These are phyloP conservation scores for Etia nguti DNA, from an alignment of 2,113 vertebrate genomes.

Conservation along the genomic window DNA sequence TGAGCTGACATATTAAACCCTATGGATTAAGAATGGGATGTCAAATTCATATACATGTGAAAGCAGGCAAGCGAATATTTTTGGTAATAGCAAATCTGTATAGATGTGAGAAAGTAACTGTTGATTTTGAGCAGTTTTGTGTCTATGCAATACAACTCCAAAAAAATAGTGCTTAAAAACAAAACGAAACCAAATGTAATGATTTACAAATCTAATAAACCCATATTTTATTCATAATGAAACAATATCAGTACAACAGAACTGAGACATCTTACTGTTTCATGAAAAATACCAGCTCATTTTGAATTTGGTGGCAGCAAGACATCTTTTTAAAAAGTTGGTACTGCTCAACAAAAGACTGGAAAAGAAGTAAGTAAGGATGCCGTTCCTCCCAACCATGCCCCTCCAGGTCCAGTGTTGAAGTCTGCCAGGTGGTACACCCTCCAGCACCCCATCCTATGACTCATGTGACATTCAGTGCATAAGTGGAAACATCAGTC, in stretches of 20 bases:
- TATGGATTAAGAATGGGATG: not conserved
- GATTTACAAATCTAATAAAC: not conserved
- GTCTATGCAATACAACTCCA: rapidly evolving
- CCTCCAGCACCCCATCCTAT: rapidly evolving
- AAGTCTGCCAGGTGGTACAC: not conserved
- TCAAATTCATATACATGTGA: not conserved
- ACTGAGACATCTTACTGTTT: not conserved
- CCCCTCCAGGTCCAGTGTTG: not conserved
- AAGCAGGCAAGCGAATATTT: not conserved
- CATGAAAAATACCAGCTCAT: not conserved
- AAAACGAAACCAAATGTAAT: not conserved
- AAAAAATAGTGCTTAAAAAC: not conserved
- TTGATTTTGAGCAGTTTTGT: not conserved
- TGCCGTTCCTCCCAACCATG: not conserved
- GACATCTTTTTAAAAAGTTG: not conserved
- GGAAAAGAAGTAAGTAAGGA: not conserved
- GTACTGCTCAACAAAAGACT: not conserved
- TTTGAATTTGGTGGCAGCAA: not conserved
- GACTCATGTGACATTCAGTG: not conserved
- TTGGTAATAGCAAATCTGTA: not conserved
- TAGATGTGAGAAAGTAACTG: not conserved
- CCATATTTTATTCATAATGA: not conserved
- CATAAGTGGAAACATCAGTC: not conserved
- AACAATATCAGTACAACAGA: not conserved
- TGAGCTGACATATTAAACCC: not conserved